Percentiles rank a stretch among this genome's conserved stretches.
These are phyloP conservation scores for Furcula furcula DNA, from an alignment of 2,888 invertebrate species.

Conservation along the genomic window DNA sequence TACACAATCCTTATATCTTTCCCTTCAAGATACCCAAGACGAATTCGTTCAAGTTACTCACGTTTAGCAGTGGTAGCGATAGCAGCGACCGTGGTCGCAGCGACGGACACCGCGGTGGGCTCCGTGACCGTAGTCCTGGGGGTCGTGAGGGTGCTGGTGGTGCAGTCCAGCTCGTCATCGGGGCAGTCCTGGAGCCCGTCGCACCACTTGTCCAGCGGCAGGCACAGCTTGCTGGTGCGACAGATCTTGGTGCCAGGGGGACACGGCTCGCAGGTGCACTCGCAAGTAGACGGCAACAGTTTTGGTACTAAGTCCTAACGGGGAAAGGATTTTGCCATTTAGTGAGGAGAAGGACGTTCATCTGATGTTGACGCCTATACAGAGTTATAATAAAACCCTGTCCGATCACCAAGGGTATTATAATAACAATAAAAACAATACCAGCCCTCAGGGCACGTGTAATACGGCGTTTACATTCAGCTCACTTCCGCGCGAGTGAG, in stretches of 20 bases:
- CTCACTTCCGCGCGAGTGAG: no score
- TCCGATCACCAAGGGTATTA: no score
- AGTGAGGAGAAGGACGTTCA: no score
- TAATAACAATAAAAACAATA: no score
- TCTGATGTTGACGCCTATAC: no score
- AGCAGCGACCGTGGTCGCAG: constrained; percentile 36
- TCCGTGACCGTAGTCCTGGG: constrained; percentile 37
- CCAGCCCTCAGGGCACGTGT: no score
- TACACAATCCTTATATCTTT: no score
- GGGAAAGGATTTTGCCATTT: no score
- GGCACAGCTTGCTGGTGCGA: constrained; percentile 87
- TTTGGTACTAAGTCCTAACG: constrained; percentile 79
- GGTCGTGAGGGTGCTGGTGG: constrained; percentile 42
- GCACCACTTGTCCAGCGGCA: constrained; percentile 88
- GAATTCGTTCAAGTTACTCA: constrained; percentile 31
- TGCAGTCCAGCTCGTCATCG: constrained; percentile 89
- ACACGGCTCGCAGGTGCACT: constrained; percentile 88
- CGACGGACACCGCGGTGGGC: constrained; percentile 36
- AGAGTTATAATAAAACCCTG: no score
- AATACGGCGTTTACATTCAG: no score
- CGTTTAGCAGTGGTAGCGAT: constrained; percentile 40
- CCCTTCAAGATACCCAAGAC: no score
- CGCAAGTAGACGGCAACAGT: constrained; percentile 83
- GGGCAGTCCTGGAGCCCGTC: constrained; percentile 91
- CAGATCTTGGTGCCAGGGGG: constrained; percentile 85